phyloP scores from a whole-genome alignment of 1,140 invertebrate genomes.

The Rhyzopertha dominica region DNA sequence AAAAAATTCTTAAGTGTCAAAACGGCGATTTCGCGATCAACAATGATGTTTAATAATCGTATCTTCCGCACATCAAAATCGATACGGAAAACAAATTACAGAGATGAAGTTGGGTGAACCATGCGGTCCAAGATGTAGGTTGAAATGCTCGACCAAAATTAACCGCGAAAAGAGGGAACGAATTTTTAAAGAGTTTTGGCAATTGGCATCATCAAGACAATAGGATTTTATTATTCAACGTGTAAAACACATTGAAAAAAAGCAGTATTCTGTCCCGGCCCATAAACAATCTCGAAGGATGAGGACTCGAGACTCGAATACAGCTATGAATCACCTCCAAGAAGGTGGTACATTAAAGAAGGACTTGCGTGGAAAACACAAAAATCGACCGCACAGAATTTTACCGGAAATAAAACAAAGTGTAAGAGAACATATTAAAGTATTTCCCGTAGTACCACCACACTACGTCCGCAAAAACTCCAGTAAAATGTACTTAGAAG shows the following conservation, averaged over 20 bases:
- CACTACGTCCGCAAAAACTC: constrained; percentile 28
- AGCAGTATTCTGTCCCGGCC: too few species aligned
- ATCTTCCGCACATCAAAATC: constrained; percentile 21
- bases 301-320: constrained; percentile 19
- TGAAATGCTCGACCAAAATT: constrained; percentile 21
- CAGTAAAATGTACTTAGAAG: constrained; percentile 26
- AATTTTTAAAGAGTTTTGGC: constrained; percentile 25
- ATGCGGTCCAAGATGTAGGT: constrained; percentile 13
- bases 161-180: constrained; percentile 12
- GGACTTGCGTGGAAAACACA: constrained; percentile 29
- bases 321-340: constrained; percentile 23
- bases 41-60: too few species aligned
- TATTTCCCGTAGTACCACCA: constrained; percentile 25
- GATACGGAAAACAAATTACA: constrained; percentile 17
- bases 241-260: constrained; percentile 17
- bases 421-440: constrained; percentile 23
- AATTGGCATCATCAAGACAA: constrained; percentile 21
- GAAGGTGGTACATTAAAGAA: constrained; percentile 16
- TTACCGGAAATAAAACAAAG: constrained; percentile 12
- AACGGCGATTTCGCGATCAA: too few species aligned
- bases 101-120: constrained; percentile 15
- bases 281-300: constrained; percentile 11
- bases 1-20: too few species aligned
- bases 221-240: constrained; percentile 23
- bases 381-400: constrained; percentile 18